Base-by-base conservation (phyloP, 2,797 vertebrate genomes). In the Selene dorsalis region DNA sequence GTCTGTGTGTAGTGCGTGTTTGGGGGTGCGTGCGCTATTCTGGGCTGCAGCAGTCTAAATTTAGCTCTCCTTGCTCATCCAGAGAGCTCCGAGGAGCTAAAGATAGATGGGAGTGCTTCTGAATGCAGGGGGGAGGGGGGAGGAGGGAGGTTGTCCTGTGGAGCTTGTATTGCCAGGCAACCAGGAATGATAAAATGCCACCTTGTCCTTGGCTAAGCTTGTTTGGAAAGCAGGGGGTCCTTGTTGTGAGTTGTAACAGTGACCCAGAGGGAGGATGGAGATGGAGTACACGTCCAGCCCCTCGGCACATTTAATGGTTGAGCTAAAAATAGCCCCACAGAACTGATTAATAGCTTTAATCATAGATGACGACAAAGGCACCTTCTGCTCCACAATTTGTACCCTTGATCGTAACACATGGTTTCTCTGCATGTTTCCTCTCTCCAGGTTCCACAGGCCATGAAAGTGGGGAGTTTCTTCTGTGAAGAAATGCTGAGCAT, bases 361-460 rank as follows among this genome's bases (percentile, higher is more conserved):
- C 63, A 66, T n/a, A 58, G 56, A 50, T 18, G 48, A 76, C 64
- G 83, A 82, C 85, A 88, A 86, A 88, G 76, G 69, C 82, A 68
- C 80, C 69, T 68, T 88, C 78, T 50, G 67, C 58, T 59, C 60
- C 57, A 48, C 17, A 4, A 35, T 62, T 41, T 58, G 30, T 66
- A 39, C 57, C 16, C 30, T 20, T 41, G 13, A 43, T 14, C 1
- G 66, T 43, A 10, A 55, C 52, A 48, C 22, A 32, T 16, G 0
- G 12, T 47, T 63, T 63, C 24, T 57, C 57, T 5, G 0, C n/a
- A 1, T 13, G 3, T 87, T 67, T 78, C 30, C 12, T 79, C 60
- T 68, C 61, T 80, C 0, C 88, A 99, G 98, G 96, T 99, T 99
- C 94, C 98, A 99, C 93, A 97, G 98, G 94, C 98, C 98, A 75